phyloP scores from a whole-genome alignment of 2,113 vertebrate species.

The Nanorana parkeri region DNA sequence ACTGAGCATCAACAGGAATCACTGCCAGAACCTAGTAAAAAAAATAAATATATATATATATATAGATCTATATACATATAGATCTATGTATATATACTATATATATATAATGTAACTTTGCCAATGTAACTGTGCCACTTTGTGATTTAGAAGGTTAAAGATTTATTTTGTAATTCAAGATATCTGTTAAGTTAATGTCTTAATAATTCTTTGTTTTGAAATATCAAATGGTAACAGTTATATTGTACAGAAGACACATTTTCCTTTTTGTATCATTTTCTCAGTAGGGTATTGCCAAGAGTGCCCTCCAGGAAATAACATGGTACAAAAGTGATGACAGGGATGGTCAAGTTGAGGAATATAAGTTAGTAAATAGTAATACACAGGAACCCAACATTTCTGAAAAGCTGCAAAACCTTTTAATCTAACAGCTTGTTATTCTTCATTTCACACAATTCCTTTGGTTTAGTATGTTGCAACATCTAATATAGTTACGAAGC shows the following conservation, averaged over 20 bases:
- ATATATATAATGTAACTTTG: no score
- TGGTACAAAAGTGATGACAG: neutral
- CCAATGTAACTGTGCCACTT: no score
- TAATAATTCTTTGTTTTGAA: neutral
- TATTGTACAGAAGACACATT: neutral
- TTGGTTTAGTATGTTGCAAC: no score
- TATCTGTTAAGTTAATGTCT: neutral
- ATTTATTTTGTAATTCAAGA: no score
- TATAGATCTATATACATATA: no score
- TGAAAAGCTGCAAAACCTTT: neutral
- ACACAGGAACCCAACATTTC: neutral
- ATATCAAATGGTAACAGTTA: neutral
- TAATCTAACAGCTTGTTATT: neutral
- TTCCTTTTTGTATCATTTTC: neutral
- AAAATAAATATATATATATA: no score
- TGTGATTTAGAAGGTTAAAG: no score
- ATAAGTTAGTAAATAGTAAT: neutral
- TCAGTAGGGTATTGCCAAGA: neutral
- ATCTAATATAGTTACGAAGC: no score
- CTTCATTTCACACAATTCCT: neutral
- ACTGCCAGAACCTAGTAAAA: no score
- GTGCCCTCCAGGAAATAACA: neutral
- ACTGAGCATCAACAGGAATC: no score
- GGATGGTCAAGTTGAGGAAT: neutral
- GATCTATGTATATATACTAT: no score